Evolutionary conservation across 2,888 invertebrate species (phyloP).

Genomic region (Acleris laterana): DNA sequence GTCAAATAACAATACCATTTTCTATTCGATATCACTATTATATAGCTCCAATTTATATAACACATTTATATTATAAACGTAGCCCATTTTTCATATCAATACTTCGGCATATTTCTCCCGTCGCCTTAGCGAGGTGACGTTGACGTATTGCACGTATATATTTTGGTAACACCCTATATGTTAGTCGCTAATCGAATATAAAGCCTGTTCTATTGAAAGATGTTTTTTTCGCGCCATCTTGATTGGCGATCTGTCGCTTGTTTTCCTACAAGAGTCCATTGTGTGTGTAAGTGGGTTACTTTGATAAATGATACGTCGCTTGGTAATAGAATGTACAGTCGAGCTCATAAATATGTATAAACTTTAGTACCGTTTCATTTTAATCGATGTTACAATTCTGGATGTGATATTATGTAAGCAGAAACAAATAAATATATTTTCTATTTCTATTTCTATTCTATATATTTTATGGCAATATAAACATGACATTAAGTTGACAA

Average conservation of each 20-base stretch:
- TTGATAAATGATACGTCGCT: not conserved
- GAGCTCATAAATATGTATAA: too few species aligned
- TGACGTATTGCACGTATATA: conserved; percentile 58
- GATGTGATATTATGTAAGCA: too few species aligned
- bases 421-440: too few species aligned
- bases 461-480: too few species aligned
- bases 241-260: not conserved
- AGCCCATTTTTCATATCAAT: conserved; percentile 60
- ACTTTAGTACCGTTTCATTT: too few species aligned
- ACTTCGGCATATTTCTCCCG: conserved; percentile 55
- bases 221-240: conserved; percentile 9
- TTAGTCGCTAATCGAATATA: conserved; percentile 64
- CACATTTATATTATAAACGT: conserved; percentile 53
- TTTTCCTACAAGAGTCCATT: too few species aligned
- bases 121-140: conserved; percentile 48
- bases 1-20: conserved; percentile 34
- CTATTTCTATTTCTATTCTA: too few species aligned
- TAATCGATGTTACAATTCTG: too few species aligned
- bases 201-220: conserved; percentile 45
- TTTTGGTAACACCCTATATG: conserved; percentile 53
- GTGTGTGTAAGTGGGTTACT: not conserved
- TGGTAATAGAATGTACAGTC: too few species aligned
- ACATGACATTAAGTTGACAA: too few species aligned
- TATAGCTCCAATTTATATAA: conserved; percentile 33
- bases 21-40: conserved; percentile 35